Base-by-base conservation (phyloP, 2,797 vertebrate genomes). In the Falco naumanni region DNA sequence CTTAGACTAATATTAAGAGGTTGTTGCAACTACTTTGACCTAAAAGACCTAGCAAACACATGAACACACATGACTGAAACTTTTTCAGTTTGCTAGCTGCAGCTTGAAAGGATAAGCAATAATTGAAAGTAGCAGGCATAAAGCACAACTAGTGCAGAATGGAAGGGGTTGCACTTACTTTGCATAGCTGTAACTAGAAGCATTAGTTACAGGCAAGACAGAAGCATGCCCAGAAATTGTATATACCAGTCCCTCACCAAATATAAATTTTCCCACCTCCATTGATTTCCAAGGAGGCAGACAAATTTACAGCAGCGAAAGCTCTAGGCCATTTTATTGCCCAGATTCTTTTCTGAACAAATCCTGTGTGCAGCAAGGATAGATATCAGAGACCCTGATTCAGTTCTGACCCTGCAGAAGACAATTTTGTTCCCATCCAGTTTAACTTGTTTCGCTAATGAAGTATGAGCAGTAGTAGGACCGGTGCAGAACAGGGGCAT, bases 111-210 rank as follows among this genome's bases (percentile, higher is more conserved):
- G n/a, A 43, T 79, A 90, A 90, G 43, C 56, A 92, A 45, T 70
- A 95, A 89, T 26, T 85, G 91, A 82, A 95, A 90, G 84, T 8
- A 90, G 43, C 6, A 84, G 39, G 25, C 53, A 88, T 93, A 94
- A 96, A 96, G 16, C 33, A 87, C 20, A 84, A 65, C 4, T 22
- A 60, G 11, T 34, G 21, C 45, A 63, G 39, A 87, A 75, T 51
- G 21, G 37, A 81, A 86, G 15, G 5, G 7, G 78, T 89, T 81
- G 37, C 34, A 80, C 64, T 86, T 69, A 50, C n/a, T 92, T 87
- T 93, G 60, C 61, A 74, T 60, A 89, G 47, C 17, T 61, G 26
- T 75, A 83, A 83, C 53, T 59, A 59, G 60, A 83, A 80, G 39
- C 37, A 60, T 29, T 34, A 54, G 39, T 59, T 82, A 61, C 28